Base-by-base conservation (phyloP, 1,140 invertebrate genomes). In the Andrena cerasifolii region DNA sequence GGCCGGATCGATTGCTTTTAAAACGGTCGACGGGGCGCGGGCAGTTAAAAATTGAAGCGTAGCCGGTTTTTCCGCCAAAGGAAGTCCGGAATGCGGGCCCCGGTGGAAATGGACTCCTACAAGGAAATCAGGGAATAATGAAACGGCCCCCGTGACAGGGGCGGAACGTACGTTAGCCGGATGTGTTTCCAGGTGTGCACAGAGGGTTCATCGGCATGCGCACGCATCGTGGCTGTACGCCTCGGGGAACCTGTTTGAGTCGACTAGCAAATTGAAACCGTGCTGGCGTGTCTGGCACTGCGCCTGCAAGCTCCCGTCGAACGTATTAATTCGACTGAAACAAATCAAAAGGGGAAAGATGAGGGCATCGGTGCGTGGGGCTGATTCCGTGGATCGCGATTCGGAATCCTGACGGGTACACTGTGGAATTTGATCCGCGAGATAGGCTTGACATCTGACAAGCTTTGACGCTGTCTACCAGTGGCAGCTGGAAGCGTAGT, bases 251-350 rank as follows among this genome's bases (percentile, higher is more conserved):
- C 84, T 89, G 87, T 88, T 89, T 85, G 87, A 89, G 85, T 76
- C 82, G 78, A 80, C 82, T 84, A 68, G 83, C 82, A 89, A 89
- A 88, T 89, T 89, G 87, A 89, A 89, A 88, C 75, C 80, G 81
- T 78, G 54, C 61, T 47, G 79, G 36, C 59, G 49, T 78, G 62
- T 78, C 67, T 83, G 79, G 62, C 67, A 45, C 5, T 24, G 75
- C 54, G 68, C 83, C 83, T 71, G 83, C 77, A 84, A 87, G 79
- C 84, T 83, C 72, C 80, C 84, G 80, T 78, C 73, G 84, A 85
- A 85, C 80, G 81, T 83, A 85, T 86, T 86, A 86, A 86, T 85
- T 86, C 84, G 72, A 73, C 74, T 54, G 81, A 75, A 74, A 67
- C 71, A 78, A 83, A 82, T 70, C 74, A 82, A 80, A 86, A 75